Percentiles rank a stretch among this genome's conserved stretches.
Evolutionary conservation across 2,888 invertebrate genomes (phyloP).

Genomic region (Autographa gamma): DNA sequence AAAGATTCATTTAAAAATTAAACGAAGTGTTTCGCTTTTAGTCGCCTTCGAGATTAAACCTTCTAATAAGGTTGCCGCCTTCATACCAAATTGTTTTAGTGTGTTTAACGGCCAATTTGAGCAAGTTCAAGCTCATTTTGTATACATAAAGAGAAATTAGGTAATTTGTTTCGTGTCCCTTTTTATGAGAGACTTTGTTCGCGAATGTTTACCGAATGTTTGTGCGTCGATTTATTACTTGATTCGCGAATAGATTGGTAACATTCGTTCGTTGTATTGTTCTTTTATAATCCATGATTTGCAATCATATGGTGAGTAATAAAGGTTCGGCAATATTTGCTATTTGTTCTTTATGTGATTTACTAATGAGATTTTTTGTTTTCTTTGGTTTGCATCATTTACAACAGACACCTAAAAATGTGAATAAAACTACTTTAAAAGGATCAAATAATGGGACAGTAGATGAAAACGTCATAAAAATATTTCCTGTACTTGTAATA

Average conservation of each 20-base stretch:
- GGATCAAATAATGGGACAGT: no score
- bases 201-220: conserved; percentile 68
- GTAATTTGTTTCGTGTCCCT: conserved; percentile 80
- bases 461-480: no score
- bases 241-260: conserved; percentile 63
- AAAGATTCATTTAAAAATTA: conserved; percentile 77
- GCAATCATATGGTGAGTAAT: conserved; percentile 39
- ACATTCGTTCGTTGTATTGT: conserved; percentile 50
- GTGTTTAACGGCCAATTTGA: conserved; percentile 80
- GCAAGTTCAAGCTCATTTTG: conserved; percentile 80
- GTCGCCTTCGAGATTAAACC: conserved; percentile 75
- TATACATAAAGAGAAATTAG: conserved; percentile 82
- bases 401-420: no score
- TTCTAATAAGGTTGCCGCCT: conserved; percentile 77
- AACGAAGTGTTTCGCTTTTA: conserved; percentile 70
- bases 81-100: conserved; percentile 81
- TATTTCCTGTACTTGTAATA: no score
- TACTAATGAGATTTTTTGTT: not conserved
- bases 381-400: not conserved
- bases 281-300: conserved; percentile 39
- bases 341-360: not conserved
- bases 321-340: conserved; percentile 28
- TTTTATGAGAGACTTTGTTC: conserved; percentile 72
- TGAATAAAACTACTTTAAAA: no score
- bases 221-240: conserved; percentile 65